Conservation (phyloP, 2,113 vertebrate species). For the Channa argus region DNA sequence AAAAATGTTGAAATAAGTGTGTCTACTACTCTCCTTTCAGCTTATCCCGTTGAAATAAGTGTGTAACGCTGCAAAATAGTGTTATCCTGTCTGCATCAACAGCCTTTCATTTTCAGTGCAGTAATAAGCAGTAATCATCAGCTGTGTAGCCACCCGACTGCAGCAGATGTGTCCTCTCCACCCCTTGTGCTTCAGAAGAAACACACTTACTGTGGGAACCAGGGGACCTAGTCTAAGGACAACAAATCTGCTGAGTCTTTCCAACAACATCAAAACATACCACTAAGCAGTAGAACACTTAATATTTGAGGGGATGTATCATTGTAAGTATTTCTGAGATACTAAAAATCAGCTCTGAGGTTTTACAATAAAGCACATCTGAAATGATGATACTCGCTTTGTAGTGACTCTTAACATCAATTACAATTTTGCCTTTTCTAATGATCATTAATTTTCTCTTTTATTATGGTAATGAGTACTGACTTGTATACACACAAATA, state of each 20-base stretch:
- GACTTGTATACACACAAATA: no score
- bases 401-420: no score
- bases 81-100: slow-evolving; percentile 45
- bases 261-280: background rate
- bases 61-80: slow-evolving; percentile 34
- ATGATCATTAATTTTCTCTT: no score
- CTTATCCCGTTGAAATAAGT: slow-evolving; percentile 34
- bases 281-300: no score
- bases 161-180: slow-evolving; percentile 63
- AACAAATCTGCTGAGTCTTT: slow-evolving; percentile 19
- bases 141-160: slow-evolving; percentile 48
- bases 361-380: no score
- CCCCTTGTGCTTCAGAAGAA: slow-evolving; percentile 41
- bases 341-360: no score
- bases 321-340: no score
- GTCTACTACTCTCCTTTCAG: no score
- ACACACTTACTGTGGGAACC: slow-evolving; percentile 58
- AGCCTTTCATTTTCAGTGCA: slow-evolving; percentile 61
- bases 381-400: no score
- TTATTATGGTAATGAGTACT: no score
- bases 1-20: slow-evolving; percentile 36
- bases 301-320: no score
- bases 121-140: slow-evolving; percentile 72
- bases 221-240: slow-evolving; percentile 10
- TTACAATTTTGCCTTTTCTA: no score